Percentiles rank a stretch among this genome's conserved stretches.
Conservation (phyloP, 1,140 invertebrate species). For the Calliphora vicina region DNA sequence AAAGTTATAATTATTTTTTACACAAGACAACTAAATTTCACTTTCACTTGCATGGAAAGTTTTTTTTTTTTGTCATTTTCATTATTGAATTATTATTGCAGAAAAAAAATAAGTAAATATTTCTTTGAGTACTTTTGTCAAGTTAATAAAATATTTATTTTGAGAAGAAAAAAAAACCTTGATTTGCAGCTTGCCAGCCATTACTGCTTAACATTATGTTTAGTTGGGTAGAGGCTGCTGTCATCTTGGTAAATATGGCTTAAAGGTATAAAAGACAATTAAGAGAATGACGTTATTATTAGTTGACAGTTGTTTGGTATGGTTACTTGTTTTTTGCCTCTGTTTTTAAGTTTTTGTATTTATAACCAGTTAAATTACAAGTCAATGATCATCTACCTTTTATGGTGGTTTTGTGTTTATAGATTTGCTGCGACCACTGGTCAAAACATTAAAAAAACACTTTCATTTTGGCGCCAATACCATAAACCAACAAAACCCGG, state of each 20-base stretch:
- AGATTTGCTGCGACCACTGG: not conserved
- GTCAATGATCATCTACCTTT: not conserved
- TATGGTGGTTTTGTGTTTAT: not conserved
- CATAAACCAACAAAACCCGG: not conserved
- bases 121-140: not conserved
- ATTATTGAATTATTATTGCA: not conserved
- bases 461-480: conserved; percentile 37
- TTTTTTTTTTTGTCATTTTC: not conserved
- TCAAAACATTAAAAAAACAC: not conserved
- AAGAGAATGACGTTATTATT: conserved; percentile 4
- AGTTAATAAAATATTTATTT: not conserved
- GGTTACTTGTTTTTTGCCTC: not conserved
- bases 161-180: not conserved
- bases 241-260: not conserved
- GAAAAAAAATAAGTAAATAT: not conserved
- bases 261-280: not conserved
- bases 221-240: not conserved
- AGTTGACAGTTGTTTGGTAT: not conserved
- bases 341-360: not conserved
- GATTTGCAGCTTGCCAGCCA: not conserved
- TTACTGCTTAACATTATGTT: not conserved
- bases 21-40: not conserved
- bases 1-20: not conserved
- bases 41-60: not conserved
- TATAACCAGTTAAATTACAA: not conserved